Evolutionary conservation across 2,113 vertebrate species (phyloP), one percentile per base, ranked within the genome.

Genomic region (Ophiodon elongatus): DNA sequence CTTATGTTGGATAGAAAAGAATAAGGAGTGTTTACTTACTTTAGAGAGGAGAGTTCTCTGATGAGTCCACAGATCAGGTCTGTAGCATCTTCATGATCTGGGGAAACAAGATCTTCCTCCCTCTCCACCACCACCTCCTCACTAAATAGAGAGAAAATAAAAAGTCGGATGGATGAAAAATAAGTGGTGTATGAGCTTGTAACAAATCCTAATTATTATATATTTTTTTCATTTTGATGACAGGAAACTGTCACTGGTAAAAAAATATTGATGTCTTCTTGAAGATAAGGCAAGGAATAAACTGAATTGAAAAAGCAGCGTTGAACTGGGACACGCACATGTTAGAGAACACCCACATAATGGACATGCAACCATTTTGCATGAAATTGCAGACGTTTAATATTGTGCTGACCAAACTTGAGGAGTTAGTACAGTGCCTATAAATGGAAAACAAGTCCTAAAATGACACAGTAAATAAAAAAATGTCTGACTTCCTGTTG

Each of bases 21-120:
- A 21, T 54, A 54, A 52, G 10, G 27, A 54, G 0, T 14, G 19
- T 64, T 31, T 41, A 74, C 96, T 94, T 79, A 98, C 97, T 98
- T 98, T 29, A 97, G 89, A 68, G 93, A 95, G 68, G 97, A 97
- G 50, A 98, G 96, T 79, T 98, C 97, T 29, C 90, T 59, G 68
- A 96, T 90, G 0, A 98, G 96, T 11, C 97, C 97, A 2, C 89
- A 91, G 59, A 98, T 80, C 0, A 95, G 85, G 2, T 92, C 83
- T 4, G 96, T 95, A 2, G 94, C 96, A 0, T 97, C 96, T 81
- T 97, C 95, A 47, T 77, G 76, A 23, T 64, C 62, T 52, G 47
- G 13, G 1, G 23, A 76, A 68, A 65, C 70, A 41, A 43, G 8
- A 6, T 37, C 23, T 27, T 52, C 50, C n/a, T 80, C 70, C 27